phyloP scores from a whole-genome alignment of 2,888 invertebrate genomes.

The Apeira syringaria region DNA sequence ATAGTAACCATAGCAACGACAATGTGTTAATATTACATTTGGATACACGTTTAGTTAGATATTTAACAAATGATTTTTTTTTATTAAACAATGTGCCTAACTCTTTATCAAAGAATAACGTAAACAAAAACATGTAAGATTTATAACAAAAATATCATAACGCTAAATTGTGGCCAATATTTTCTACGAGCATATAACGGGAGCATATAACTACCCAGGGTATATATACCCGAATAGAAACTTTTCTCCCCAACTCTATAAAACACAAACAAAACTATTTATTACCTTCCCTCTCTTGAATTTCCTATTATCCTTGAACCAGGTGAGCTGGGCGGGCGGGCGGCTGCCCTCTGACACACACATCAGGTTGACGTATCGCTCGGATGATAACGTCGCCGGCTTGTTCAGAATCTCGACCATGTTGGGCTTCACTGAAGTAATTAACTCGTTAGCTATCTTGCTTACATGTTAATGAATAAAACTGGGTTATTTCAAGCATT shows the following conservation, averaged over 20 bases:
- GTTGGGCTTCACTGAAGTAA: slow-evolving; percentile 89
- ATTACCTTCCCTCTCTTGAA: slow-evolving; percentile 90
- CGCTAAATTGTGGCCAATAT: too few species aligned
- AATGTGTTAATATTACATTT: too few species aligned
- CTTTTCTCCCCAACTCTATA: background rate
- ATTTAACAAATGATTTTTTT: too few species aligned
- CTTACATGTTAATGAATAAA: background rate
- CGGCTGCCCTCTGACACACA: slow-evolving; percentile 94
- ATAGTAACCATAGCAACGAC: too few species aligned
- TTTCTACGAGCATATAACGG: too few species aligned
- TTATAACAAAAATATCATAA: too few species aligned
- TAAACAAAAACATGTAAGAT: too few species aligned
- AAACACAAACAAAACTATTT: slow-evolving; percentile 7
- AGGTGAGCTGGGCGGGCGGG: slow-evolving; percentile 92
- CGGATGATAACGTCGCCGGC: slow-evolving; percentile 90
- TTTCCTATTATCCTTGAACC: slow-evolving; percentile 92
- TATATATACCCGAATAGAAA: background rate
- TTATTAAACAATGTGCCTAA: too few species aligned
- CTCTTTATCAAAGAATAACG: too few species aligned
- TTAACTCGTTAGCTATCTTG: slow-evolving; percentile 17
- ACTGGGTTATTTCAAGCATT: background rate
- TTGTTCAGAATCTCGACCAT: slow-evolving; percentile 90
- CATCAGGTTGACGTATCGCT: slow-evolving; percentile 89
- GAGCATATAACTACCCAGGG: too few species aligned
- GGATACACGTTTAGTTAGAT: too few species aligned